Evolutionary conservation across 2,113 vertebrate species (phyloP).

Genomic region (Passer montanus): DNA sequence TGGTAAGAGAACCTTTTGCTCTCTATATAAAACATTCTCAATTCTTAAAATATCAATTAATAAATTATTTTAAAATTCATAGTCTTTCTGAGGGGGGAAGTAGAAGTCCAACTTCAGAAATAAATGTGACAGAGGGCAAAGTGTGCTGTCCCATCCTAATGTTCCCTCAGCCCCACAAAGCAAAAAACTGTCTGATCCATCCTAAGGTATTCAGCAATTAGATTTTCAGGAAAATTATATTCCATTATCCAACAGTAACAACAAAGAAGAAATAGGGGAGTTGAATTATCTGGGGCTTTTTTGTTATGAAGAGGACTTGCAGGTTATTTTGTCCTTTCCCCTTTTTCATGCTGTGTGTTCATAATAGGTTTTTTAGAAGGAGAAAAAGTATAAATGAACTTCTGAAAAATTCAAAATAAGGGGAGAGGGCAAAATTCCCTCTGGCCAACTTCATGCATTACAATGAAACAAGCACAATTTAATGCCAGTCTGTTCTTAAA

Average conservation of each 20-base stretch:
- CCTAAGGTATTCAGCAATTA: not conserved
- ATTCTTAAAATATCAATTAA: not conserved
- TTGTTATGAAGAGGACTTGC: not conserved
- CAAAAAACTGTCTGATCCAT: not conserved
- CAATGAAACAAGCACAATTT: fast-evolving
- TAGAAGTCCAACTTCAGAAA: not conserved
- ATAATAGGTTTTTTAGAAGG: not conserved
- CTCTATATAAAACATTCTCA: not conserved
- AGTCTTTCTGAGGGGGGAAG: not conserved
- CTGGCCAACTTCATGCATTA: not conserved
- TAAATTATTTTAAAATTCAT: not conserved
- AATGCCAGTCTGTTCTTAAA: not conserved
- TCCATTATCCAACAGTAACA: not conserved
- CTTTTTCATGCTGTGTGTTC: not conserved
- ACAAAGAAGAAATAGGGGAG: not conserved
- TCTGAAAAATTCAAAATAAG: not conserved
- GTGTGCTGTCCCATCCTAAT: not conserved
- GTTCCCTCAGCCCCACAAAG: not conserved
- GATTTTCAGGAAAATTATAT: not conserved
- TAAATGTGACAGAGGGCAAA: not conserved
- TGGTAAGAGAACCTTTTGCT: constrained; percentile 74
- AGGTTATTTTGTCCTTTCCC: not conserved
- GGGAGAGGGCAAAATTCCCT: not conserved
- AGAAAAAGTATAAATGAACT: not conserved
- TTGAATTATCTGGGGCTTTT: not conserved